Percentiles rank a stretch among this genome's conserved stretches.
Evolutionary conservation across 2,888 invertebrate species (phyloP).

Genomic region (Drosophila demipolita): DNA sequence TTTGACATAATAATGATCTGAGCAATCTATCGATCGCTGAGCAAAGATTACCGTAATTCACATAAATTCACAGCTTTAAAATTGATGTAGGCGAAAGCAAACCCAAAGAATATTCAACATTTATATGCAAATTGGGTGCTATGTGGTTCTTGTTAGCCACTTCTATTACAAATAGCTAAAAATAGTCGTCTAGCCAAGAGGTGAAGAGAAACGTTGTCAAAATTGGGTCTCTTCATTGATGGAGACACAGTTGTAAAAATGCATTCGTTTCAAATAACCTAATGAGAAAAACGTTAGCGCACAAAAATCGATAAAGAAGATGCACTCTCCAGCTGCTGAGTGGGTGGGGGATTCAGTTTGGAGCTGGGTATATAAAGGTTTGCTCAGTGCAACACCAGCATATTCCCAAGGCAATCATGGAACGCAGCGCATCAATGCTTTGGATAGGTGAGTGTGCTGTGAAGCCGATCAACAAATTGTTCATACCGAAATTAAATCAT

Average conservation of each 20-base stretch:
- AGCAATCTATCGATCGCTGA: slow-evolving; percentile 30
- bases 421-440: slow-evolving; percentile 49
- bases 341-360: background rate
- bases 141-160: slow-evolving; percentile 30
- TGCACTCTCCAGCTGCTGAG: slow-evolving; percentile 50
- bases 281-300: slow-evolving; percentile 68
- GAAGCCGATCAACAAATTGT: no score
- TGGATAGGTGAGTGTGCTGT: slow-evolving; percentile 53
- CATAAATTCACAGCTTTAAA: slow-evolving; percentile 13
- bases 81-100: slow-evolving; percentile 21
- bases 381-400: slow-evolving; percentile 19
- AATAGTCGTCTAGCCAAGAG: slow-evolving; percentile 14
- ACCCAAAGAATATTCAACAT: slow-evolving; percentile 21
- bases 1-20: slow-evolving; percentile 16
- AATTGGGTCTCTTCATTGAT: slow-evolving; percentile 2
- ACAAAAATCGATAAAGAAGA: slow-evolving; percentile 46
- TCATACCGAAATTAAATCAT: background rate
- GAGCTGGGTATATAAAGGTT: slow-evolving; percentile 48
- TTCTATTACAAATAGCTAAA: slow-evolving; percentile 31
- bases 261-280: slow-evolving; percentile 49
- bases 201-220: slow-evolving; percentile 41
- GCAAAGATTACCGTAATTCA: slow-evolving; percentile 31
- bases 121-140: slow-evolving; percentile 53
- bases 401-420: slow-evolving; percentile 59
- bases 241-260: slow-evolving; percentile 14